Base-by-base conservation (phyloP, 2,888 invertebrate species). In the Drosophila colorata region DNA sequence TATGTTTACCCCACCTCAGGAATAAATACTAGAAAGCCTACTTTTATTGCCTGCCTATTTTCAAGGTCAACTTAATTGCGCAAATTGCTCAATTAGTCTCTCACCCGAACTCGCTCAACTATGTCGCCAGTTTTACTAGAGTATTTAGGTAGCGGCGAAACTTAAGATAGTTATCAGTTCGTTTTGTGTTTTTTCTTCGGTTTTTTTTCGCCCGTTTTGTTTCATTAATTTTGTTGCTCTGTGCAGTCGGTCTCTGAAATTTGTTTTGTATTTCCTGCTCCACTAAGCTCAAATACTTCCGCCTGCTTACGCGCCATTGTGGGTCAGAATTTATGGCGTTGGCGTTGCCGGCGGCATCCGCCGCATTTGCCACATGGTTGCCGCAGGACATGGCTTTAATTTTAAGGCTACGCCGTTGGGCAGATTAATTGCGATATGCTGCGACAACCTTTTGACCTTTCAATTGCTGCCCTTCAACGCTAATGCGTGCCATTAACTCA, bases 251-350 rank as follows among this genome's bases (percentile, higher is more conserved):
- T 55, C 16, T 63, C 33, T 66, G 65, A 69, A 83, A 83, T 84
- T 88, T 88, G 81, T 81, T 74, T 74, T 80, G 82, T 85, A 74
- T 78, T 84, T 87, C 82, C 87, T 78, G 74, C 51, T 58, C 43
- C 53, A 41, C 67, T 72, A 59, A 84, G 69, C 70, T 78, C 65
- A 81, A 87, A 88, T 78, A 65, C 89, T 89, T 88, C 87, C 89
- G 87, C 67, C 63, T 65, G 68, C 61, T 80, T 77, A 66, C 64
- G 67, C 70, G 61, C 68, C 69, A 69, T 70, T 81, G 64, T 73
- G 48, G 66, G 56, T 56, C 63, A 57, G 56, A 84, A 84, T 85
- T 88, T 84, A 88, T 88, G 78, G 69, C 33, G 64, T 71, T 87
- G 71, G 72, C 74, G 80, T 28, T 28, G 28, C 28, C 51, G 76